Evolutionary conservation across 53 echinoderm and acorn worm species (phyloP).

Genomic region (Astropecten irregularis): DNA sequence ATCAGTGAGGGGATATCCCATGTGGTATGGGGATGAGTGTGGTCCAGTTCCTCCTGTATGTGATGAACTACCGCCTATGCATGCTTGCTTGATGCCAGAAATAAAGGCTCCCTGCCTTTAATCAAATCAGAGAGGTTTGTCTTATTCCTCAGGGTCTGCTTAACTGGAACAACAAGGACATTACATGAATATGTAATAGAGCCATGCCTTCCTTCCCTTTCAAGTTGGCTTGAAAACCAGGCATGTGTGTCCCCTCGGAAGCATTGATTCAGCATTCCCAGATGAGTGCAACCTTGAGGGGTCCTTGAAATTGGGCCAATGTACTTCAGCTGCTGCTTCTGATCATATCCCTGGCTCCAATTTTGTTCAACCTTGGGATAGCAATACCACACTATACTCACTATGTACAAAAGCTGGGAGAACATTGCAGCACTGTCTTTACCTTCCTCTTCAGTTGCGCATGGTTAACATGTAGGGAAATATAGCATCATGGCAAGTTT

Average conservation of each 20-base stretch:
- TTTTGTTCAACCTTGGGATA: not conserved
- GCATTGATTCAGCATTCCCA: too few relatives aligned
- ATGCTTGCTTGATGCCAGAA: too few relatives aligned
- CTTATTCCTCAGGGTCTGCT: not conserved
- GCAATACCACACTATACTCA: not conserved
- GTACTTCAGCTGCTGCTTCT: not conserved
- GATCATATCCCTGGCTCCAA: too few relatives aligned
- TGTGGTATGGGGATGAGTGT: not conserved
- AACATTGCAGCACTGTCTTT: not conserved
- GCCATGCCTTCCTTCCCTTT: not conserved
- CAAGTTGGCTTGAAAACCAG: not conserved
- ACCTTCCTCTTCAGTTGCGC: too few relatives aligned
- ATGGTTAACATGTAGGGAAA: too few relatives aligned
- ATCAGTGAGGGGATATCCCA: too few relatives aligned
- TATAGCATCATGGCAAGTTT: too few relatives aligned
- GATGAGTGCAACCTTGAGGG: too few relatives aligned
- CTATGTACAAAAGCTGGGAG: not conserved
- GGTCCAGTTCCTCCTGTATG: not conserved
- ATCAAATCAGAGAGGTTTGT: conserved; percentile 17
- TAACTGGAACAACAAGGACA: conserved; percentile 19
- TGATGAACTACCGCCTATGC: too few relatives aligned
- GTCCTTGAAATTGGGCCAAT: not conserved
- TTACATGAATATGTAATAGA: conserved; percentile 1
- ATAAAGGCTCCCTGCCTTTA: not conserved
- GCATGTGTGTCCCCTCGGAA: not conserved